Conservation (phyloP, 2,888 invertebrate species). For the Mayetiola destructor region DNA sequence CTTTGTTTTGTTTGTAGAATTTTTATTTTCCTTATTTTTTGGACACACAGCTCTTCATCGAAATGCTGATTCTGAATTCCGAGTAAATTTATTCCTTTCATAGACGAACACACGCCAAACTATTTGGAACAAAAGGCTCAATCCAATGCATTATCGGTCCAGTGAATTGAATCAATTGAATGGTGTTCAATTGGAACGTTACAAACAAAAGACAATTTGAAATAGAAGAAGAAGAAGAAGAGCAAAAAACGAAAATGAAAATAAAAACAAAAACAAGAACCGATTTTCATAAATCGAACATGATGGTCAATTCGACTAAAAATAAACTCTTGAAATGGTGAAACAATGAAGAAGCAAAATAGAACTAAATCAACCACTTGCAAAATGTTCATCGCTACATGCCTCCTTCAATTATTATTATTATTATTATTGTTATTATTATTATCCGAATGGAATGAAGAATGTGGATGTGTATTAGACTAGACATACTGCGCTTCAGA, state of each 20-base stretch:
- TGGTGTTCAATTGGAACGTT: not conserved
- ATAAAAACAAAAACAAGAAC: not conserved
- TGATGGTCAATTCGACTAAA: too few species aligned
- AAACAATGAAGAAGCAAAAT: not conserved
- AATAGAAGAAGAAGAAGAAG: too few species aligned
- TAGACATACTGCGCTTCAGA: not conserved
- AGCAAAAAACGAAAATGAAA: not conserved
- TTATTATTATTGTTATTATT: too few species aligned
- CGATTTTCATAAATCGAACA: not conserved
- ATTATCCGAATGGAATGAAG: too few species aligned
- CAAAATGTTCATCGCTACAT: not conserved
- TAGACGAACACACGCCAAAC: not conserved
- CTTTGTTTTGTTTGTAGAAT: not conserved
- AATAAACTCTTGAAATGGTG: not conserved
- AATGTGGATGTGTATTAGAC: too few species aligned
- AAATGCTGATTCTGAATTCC: not conserved
- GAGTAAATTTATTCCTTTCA: not conserved
- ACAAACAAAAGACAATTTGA: too few species aligned
- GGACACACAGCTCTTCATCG: not conserved
- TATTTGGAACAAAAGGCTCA: not conserved
- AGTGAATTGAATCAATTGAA: not conserved
- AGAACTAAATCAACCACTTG: conserved; percentile 1
- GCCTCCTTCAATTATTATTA: too few species aligned
- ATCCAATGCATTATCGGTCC: not conserved
- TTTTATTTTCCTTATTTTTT: too few species aligned